Evolutionary conservation across 2,113 vertebrate species (phyloP).

Genomic region (Nicator chloris): DNA sequence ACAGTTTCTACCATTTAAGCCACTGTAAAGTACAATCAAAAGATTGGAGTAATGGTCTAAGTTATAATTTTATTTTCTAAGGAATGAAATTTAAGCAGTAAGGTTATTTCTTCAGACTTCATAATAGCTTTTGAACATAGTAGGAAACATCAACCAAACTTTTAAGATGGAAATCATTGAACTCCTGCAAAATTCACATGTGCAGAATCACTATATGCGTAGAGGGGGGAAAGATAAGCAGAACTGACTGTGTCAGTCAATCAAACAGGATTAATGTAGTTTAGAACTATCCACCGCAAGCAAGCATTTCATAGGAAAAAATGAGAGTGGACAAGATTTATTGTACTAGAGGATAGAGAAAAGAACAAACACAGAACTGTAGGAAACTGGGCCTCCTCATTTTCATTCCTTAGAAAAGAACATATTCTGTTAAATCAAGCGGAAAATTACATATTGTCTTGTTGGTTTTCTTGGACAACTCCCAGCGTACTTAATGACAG

Average conservation of each 20-base stretch:
- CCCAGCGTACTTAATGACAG: conserved; percentile 23
- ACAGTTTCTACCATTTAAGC: neutral
- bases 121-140: neutral
- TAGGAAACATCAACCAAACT: neutral
- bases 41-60: neutral
- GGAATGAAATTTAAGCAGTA: neutral
- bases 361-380: conserved; percentile 11
- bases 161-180: neutral
- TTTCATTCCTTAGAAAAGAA: conserved; percentile 46
- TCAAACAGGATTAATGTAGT: neutral
- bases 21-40: neutral
- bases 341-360: neutral
- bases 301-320: neutral
- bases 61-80: neutral
- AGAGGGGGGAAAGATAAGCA: neutral
- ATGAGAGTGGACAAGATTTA: neutral
- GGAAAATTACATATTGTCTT: conserved; percentile 55
- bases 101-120: neutral
- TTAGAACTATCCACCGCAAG: neutral
- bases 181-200: neutral
- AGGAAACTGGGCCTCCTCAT: conserved; percentile 28
- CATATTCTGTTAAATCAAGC: conserved; percentile 37
- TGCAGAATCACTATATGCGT: neutral
- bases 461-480: conserved; percentile 22
- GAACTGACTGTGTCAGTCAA: neutral